A percentile compares a stretch with the other conserved stretches of the same genome.
These are phyloP conservation scores for Epinephelus awoara DNA, from an alignment of 2,797 vertebrate genomes.

Conservation along the genomic window DNA sequence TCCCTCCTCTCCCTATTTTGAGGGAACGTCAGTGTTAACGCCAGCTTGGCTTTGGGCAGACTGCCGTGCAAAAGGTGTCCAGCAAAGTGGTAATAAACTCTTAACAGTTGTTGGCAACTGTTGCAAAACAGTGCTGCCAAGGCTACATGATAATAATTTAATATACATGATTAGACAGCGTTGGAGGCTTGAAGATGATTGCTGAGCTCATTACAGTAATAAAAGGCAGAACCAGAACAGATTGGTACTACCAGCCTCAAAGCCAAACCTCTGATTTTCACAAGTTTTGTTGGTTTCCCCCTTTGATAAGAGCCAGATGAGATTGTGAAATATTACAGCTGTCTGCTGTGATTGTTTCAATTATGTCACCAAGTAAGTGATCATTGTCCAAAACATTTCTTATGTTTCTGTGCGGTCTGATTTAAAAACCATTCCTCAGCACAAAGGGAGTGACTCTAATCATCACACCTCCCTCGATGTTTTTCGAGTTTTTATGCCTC, in stretches of 20 bases:
- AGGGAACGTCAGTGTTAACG: conserved; percentile 19
- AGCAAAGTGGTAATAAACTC: conserved; percentile 20
- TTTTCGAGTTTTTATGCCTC: neutral
- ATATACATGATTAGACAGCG: conserved; percentile 13
- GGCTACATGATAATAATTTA: conserved; percentile 9
- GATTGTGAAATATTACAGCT: conserved; percentile 25
- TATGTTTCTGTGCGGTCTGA: conserved; percentile 3
- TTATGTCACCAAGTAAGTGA: conserved; percentile 11
- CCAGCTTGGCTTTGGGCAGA: conserved; percentile 21
- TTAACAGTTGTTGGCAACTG: conserved; percentile 13
- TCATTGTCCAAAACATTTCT: conserved; percentile 21
- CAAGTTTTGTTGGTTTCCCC: conserved; percentile 23
- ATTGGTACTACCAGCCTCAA: conserved; percentile 35
- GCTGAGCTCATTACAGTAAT: conserved; percentile 28
- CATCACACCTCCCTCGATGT: neutral
- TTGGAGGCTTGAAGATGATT: conserved; percentile 23
- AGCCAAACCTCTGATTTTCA: conserved; percentile 6
- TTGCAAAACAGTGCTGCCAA: conserved; percentile 21
- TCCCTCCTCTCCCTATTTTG: neutral
- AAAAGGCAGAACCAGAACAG: conserved; percentile 32
- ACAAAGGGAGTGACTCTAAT: neutral
- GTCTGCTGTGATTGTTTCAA: conserved; percentile 24
- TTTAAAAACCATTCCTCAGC: conserved; percentile 37
- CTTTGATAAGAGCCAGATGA: conserved; percentile 51
- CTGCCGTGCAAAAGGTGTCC: conserved; percentile 1